Evolutionary conservation across 2,797 vertebrate genomes (phyloP).

Genomic region (Atherinosoma microstoma): DNA sequence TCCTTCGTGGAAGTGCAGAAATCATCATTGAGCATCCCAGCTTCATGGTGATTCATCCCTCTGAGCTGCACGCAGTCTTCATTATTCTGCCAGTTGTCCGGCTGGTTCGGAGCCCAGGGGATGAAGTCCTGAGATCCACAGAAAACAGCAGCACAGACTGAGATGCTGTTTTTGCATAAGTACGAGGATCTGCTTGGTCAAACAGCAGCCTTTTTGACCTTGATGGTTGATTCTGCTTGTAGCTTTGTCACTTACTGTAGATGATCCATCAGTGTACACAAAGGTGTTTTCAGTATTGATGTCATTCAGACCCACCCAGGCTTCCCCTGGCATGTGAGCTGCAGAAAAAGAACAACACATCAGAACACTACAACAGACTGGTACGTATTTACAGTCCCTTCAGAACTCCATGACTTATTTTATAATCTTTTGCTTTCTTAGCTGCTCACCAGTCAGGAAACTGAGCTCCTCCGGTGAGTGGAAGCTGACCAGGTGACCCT

Average conservation of each 20-base stretch:
- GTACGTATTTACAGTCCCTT: neutral
- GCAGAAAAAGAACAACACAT: neutral
- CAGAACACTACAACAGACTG: neutral
- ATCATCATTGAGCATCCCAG: constrained; percentile 79
- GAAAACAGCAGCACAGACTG: neutral
- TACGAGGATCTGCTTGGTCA: neutral
- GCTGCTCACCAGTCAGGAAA: constrained; percentile 79
- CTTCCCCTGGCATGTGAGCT: constrained; percentile 81
- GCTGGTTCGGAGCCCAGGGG: constrained; percentile 74
- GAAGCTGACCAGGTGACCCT: constrained; percentile 81
- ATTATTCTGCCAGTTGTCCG: constrained; percentile 79
- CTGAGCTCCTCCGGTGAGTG: constrained; percentile 73
- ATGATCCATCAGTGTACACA: constrained; percentile 74
- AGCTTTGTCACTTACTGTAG: constrained; percentile 63
- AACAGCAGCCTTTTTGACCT: neutral
- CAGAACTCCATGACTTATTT: neutral
- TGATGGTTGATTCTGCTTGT: neutral
- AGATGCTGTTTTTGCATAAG: neutral
- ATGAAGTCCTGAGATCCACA: constrained; percentile 65
- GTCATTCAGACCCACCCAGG: constrained; percentile 85
- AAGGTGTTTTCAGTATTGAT: constrained; percentile 64
- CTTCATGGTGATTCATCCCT: constrained; percentile 44
- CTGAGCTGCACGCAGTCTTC: constrained; percentile 81
- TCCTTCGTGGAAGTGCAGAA: constrained; percentile 67
- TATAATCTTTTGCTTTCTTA: neutral